These are phyloP conservation scores for Hedychridium roseum DNA, from an alignment of 2,888 invertebrate genomes.

Conservation along the genomic window DNA sequence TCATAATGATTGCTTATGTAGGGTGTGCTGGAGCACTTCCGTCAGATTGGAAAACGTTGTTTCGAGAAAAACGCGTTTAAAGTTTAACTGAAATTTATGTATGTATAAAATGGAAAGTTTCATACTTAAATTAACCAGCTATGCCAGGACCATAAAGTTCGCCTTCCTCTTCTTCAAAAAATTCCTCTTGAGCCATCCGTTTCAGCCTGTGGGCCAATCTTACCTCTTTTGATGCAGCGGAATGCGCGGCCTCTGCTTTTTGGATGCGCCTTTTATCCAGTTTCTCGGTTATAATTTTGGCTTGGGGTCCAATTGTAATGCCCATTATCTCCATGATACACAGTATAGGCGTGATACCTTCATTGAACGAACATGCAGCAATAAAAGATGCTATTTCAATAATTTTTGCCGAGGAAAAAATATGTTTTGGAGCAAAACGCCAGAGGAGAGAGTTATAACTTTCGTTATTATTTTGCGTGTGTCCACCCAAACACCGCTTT, in stretches of 20 bases:
- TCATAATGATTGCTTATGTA: no score
- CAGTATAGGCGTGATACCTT: background rate
- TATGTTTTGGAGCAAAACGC: conserved; percentile 7
- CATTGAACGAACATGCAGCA: conserved; percentile 3
- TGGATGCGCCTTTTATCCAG: background rate
- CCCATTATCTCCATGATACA: conserved; percentile 6
- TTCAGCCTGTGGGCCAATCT: background rate
- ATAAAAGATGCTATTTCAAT: conserved; percentile 4
- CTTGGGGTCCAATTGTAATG: conserved; percentile 4
- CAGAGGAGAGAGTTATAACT: conserved; percentile 6
- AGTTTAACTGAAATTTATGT: no score
- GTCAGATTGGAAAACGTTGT: no score
- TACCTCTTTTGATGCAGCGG: background rate
- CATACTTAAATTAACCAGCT: no score
- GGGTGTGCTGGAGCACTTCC: no score
- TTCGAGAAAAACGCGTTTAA: no score
- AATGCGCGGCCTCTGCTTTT: conserved; percentile 7
- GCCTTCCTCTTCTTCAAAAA: background rate
- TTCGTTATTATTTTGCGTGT: conserved; percentile 9
- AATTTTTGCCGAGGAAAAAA: conserved; percentile 7
- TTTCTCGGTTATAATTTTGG: background rate
- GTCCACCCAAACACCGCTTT: no score
- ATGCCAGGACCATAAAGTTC: no score
- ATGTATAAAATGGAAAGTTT: no score
- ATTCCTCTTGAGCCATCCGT: background rate